Evolutionary conservation across 2,888 invertebrate species (phyloP).

Genomic region (Ametastegia equiseti): DNA sequence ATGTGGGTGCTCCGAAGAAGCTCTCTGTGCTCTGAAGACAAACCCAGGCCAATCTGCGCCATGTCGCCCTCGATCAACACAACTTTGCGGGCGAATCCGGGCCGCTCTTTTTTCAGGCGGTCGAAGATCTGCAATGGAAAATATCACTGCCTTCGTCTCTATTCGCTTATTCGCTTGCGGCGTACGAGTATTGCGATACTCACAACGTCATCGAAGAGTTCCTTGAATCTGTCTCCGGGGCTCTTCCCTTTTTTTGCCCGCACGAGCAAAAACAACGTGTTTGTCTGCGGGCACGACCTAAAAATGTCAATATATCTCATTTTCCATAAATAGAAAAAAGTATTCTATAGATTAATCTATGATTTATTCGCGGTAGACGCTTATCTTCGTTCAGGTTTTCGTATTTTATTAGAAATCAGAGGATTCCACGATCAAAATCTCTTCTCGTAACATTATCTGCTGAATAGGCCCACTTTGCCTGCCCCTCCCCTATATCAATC

Average conservation of each 20-base stretch:
- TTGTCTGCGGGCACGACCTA: conserved; percentile 70
- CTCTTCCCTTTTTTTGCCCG: conserved; percentile 72
- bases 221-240: conserved; percentile 67
- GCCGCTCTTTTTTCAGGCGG: conserved; percentile 75
- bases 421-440: background rate
- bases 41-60: conserved; percentile 76
- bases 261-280: conserved; percentile 70
- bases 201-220: conserved; percentile 69
- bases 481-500: background rate
- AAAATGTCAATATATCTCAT: background rate
- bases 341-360: too few species aligned
- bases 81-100: conserved; percentile 78
- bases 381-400: too few species aligned
- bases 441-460: background rate
- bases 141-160: too few species aligned
- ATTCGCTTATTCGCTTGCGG: too few species aligned
- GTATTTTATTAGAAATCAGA: too few species aligned
- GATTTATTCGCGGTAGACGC: background rate
- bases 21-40: conserved; percentile 76
- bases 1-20: conserved; percentile 78
- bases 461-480: background rate
- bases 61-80: conserved; percentile 79
- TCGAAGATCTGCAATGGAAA: conserved; percentile 76
- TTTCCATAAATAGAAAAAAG: too few species aligned
- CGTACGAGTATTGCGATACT: too few species aligned